Percentiles rank a stretch among this genome's conserved stretches.
These are phyloP conservation scores for Cheilosia vernalis DNA, from an alignment of 2,888 invertebrate species.

Conservation along the genomic window DNA sequence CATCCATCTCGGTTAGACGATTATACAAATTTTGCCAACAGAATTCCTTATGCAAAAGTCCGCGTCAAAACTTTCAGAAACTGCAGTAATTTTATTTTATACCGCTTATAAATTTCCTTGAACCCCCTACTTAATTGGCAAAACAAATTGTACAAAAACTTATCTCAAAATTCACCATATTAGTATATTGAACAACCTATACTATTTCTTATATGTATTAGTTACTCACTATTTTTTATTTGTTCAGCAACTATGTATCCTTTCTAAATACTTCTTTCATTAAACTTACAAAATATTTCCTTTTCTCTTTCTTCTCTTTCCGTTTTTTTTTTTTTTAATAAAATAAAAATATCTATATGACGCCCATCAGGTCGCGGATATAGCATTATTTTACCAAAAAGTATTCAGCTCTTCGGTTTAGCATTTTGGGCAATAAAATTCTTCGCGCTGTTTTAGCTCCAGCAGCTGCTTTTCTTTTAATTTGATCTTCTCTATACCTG, in stretches of 20 bases:
- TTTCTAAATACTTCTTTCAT: slow-evolving; percentile 65
- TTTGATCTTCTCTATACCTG: slow-evolving; percentile 1
- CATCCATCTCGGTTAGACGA: too few species aligned
- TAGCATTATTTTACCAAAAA: slow-evolving; percentile 81
- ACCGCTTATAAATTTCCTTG: too few species aligned
- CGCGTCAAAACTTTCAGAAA: too few species aligned
- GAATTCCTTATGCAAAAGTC: too few species aligned
- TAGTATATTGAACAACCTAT: background rate
- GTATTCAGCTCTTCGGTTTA: slow-evolving; percentile 82
- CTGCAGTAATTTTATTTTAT: too few species aligned
- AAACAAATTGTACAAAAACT: background rate
- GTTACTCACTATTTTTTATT: slow-evolving; percentile 5
- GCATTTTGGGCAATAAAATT: slow-evolving; percentile 79
- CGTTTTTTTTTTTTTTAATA: slow-evolving; percentile 39
- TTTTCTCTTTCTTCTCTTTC: slow-evolving; percentile 74
- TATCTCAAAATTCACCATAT: background rate
- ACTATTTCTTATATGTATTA: background rate
- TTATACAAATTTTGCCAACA: too few species aligned
- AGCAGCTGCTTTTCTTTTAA: slow-evolving; percentile 35
- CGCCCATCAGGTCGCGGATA: slow-evolving; percentile 81
- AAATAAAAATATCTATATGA: slow-evolving; percentile 39
- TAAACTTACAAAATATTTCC: slow-evolving; percentile 71
- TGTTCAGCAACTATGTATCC: slow-evolving; percentile 55
- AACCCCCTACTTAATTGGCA: background rate
- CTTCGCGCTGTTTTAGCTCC: slow-evolving; percentile 57